Evolutionary conservation across 2,113 vertebrate species (phyloP).

Genomic region (Prolemur simus): DNA sequence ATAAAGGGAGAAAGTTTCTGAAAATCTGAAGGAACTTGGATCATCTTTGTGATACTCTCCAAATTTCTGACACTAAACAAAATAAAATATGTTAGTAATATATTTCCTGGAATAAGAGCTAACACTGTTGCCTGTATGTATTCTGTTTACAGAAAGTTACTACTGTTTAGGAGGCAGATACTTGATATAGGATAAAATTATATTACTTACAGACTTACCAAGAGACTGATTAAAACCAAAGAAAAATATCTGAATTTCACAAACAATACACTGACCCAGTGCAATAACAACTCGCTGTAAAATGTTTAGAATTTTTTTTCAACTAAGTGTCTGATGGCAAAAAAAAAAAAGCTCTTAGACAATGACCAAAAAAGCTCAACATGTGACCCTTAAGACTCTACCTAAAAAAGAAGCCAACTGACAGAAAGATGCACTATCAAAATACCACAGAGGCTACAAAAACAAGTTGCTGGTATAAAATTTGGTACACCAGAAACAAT

Average conservation of each 20-base stretch:
- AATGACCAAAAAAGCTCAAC: neutral
- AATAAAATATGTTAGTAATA: conserved; percentile 58
- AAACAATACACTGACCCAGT: neutral
- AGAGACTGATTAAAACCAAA: conserved; percentile 15
- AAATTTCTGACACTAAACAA: conserved; percentile 97
- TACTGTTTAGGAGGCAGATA: conserved; percentile 5
- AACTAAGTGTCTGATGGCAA: neutral
- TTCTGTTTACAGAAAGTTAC: conserved; percentile 6
- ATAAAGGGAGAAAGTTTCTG: conserved; percentile 98
- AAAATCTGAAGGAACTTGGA: conserved; percentile 97
- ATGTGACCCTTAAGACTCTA: neutral
- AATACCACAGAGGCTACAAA: neutral
- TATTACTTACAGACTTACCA: conserved; percentile 9
- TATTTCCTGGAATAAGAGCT: neutral
- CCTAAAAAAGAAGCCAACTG: neutral
- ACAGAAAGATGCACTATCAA: neutral
- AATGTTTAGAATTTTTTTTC: neutral
- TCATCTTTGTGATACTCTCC: conserved; percentile 99
- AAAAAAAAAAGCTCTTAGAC: neutral
- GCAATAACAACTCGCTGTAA: neutral
- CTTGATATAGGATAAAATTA: neutral
- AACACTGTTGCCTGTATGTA: neutral
- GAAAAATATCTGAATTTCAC: conserved; percentile 19
- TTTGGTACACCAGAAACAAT: neutral
- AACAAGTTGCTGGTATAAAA: neutral